Evolutionary conservation across 2,888 invertebrate genomes (phyloP).

Genomic region (Hirudinaria manillensis): DNA sequence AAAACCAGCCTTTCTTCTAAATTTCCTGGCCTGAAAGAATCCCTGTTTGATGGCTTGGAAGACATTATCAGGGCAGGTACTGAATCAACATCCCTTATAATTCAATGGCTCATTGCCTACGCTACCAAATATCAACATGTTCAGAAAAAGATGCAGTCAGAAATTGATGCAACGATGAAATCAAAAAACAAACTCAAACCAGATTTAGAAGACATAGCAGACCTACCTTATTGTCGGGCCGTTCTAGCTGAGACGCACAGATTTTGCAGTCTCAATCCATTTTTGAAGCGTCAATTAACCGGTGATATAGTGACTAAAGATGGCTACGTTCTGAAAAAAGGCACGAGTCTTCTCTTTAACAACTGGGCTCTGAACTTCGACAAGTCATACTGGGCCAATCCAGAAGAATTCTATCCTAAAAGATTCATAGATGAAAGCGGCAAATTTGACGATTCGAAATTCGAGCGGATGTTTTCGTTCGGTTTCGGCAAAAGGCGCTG

Average conservation of each 20-base stretch:
- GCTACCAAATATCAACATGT: slow-evolving; percentile 24
- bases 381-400: slow-evolving; percentile 18
- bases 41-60: slow-evolving; percentile 29
- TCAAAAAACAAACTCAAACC: background rate
- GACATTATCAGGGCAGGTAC: slow-evolving; percentile 35
- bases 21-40: slow-evolving; percentile 24
- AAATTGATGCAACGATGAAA: slow-evolving; percentile 22
- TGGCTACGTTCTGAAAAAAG: slow-evolving; percentile 8
- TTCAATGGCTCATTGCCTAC: slow-evolving; percentile 33
- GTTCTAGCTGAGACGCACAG: slow-evolving; percentile 32
- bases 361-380: slow-evolving; percentile 34
- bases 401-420: slow-evolving; percentile 30
- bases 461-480: slow-evolving; percentile 31
- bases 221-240: slow-evolving; percentile 32
- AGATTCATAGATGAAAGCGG: slow-evolving; percentile 29
- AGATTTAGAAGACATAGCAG: slow-evolving; percentile 17
- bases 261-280: slow-evolving; percentile 30
- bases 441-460: slow-evolving; percentile 18
- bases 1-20: background rate
- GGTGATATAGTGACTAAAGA: slow-evolving; percentile 24
- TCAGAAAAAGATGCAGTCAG: slow-evolving; percentile 29
- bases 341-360: slow-evolving; percentile 31
- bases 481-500: slow-evolving; percentile 35
- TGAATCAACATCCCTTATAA: slow-evolving; percentile 32
- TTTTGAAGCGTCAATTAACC: slow-evolving; percentile 32